Conservation (phyloP, 2,113 vertebrate genomes). For the Serilophus lunatus region DNA sequence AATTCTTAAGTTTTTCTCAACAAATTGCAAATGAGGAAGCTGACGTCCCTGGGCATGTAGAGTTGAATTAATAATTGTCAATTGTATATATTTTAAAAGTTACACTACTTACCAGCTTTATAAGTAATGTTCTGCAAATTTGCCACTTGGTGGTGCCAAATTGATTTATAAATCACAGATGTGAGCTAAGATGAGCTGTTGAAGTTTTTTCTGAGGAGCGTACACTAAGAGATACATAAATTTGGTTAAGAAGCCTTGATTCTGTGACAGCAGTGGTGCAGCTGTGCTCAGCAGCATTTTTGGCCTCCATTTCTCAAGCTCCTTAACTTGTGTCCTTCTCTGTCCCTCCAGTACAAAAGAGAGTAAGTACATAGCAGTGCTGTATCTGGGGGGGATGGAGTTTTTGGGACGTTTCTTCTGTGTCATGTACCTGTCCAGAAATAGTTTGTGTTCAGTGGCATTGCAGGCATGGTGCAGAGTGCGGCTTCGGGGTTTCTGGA, state of each 20-base stretch:
- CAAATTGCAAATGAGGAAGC: neutral
- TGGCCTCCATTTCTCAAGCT: neutral
- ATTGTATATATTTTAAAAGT: accelerated
- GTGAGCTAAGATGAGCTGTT: neutral
- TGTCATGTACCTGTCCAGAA: neutral
- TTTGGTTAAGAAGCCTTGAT: neutral
- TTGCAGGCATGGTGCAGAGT: neutral
- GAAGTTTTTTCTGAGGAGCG: neutral
- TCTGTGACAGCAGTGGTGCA: neutral
- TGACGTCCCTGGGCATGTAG: accelerated
- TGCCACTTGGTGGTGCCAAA: conserved; percentile 56
- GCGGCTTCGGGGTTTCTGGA: neutral
- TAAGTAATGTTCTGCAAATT: neutral
- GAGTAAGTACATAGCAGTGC: neutral
- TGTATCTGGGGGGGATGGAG: neutral
- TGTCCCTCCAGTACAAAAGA: neutral
- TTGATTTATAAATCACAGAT: neutral
- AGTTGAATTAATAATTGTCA: neutral
- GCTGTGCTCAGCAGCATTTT: neutral
- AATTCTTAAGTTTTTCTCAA: neutral
- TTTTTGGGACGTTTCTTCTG: neutral
- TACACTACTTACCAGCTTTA: accelerated
- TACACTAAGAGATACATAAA: accelerated
- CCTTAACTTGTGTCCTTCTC: neutral
- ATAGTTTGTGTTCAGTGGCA: neutral